phyloP scores from a whole-genome alignment of 2,113 vertebrate genomes.

The Columbina picui region DNA sequence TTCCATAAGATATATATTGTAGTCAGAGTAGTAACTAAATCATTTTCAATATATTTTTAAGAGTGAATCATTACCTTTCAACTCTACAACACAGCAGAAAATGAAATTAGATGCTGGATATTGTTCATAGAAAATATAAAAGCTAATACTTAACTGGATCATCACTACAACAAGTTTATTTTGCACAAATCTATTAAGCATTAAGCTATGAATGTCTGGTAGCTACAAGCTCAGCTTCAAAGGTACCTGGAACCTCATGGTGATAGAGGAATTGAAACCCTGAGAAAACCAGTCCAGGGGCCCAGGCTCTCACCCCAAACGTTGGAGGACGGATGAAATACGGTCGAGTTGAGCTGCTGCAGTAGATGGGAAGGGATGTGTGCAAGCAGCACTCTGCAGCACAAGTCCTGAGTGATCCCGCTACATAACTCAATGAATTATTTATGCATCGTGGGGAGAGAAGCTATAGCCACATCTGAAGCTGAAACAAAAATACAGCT shows the following conservation, averaged over 20 bases:
- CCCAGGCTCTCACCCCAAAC: neutral
- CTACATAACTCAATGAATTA: neutral
- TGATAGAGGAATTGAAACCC: neutral
- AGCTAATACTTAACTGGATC: neutral
- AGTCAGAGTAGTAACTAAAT: neutral
- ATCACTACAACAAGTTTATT: neutral
- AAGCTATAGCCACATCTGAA: neutral
- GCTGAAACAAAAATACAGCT: neutral
- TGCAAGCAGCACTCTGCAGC: neutral
- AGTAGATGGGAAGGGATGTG: neutral
- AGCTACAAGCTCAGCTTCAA: neutral
- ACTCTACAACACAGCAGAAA: neutral
- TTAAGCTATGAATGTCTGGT: neutral
- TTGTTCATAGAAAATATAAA: neutral
- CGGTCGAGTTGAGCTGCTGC: neutral
- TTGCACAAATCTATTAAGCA: neutral
- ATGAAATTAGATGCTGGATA: neutral
- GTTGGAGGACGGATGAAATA: neutral
- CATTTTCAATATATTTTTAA: neutral
- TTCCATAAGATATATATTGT: neutral
- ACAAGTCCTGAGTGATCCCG: neutral
- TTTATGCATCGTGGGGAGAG: neutral
- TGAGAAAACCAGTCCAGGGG: neutral
- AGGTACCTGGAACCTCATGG: neutral
- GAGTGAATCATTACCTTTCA: conserved; percentile 13